A percentile compares a stretch with the other conserved stretches of the same genome.
These are phyloP conservation scores for Erebia palarica DNA, from an alignment of 2,888 invertebrate species.

Conservation along the genomic window DNA sequence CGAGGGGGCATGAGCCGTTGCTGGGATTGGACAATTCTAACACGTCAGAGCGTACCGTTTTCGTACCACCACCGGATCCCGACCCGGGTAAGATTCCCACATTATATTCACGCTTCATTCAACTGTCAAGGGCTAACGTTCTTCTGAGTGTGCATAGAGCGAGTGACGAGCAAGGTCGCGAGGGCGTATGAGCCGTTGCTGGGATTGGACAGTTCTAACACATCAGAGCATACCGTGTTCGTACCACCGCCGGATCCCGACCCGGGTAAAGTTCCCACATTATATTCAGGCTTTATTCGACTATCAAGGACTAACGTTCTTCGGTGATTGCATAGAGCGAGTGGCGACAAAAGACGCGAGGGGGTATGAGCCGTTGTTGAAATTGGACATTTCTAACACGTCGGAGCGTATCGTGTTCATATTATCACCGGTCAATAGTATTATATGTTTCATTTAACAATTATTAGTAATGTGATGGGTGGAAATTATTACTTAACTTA, in stretches of 20 bases:
- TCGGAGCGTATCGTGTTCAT: conserved; percentile 97
- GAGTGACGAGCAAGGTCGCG: conserved; percentile 57
- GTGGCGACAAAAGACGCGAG: conserved; percentile 49
- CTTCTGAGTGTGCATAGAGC: conserved; percentile 98
- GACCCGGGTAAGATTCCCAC: conserved; percentile 56
- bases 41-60: conserved; percentile 95
- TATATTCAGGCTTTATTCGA: conserved; percentile 63
- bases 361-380: conserved; percentile 85
- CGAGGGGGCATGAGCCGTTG: conserved; percentile 80
- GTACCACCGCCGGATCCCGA: conserved; percentile 94
- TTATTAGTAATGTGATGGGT: no score
- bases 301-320: conserved; percentile 94
- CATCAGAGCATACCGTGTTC: conserved; percentile 95
- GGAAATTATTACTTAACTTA: no score
- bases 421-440: conserved; percentile 80
- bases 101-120: conserved; percentile 23
- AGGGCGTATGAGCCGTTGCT: conserved; percentile 84
- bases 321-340: conserved; percentile 97
- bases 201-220: conserved; percentile 90
- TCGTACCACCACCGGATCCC: conserved; percentile 96
- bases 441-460: no score
- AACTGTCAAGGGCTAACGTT: conserved; percentile 94
- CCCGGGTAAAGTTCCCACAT: conserved; percentile 51
- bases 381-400: conserved; percentile 89
- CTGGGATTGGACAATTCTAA: conserved; percentile 91